Percentiles rank a stretch among this genome's conserved stretches.
Evolutionary conservation across 2,797 vertebrate genomes (phyloP).

Genomic region (Oryzias dopingdopingensis): DNA sequence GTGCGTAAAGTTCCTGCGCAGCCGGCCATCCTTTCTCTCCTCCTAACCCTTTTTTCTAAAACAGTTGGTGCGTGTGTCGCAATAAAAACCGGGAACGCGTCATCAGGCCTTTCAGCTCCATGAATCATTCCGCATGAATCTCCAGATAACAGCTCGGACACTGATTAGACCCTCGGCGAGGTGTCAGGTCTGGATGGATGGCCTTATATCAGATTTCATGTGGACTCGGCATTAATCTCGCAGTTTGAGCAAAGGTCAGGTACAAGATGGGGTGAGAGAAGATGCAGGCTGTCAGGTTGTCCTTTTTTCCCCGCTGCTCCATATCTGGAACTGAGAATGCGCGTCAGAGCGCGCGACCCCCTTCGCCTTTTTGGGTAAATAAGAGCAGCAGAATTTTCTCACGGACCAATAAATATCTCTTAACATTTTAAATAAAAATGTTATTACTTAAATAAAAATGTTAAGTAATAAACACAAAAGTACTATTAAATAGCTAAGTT

Average conservation of each 20-base stretch:
- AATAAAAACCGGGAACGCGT: background rate
- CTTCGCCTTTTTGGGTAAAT: too few species aligned
- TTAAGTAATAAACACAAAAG: too few species aligned
- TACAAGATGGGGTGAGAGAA: slow-evolving; percentile 58
- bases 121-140: slow-evolving; percentile 40
- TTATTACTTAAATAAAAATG: too few species aligned
- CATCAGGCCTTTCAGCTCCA: background rate
- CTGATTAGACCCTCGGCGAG: slow-evolving; percentile 51
- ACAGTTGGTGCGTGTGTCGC: background rate
- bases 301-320: background rate
- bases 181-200: slow-evolving; percentile 53
- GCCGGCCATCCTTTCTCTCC: background rate
- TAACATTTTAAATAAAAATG: too few species aligned
- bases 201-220: slow-evolving; percentile 48
- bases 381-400: too few species aligned
- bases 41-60: too few species aligned
- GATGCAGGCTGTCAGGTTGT: slow-evolving; percentile 39
- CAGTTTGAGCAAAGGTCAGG: slow-evolving; percentile 59
- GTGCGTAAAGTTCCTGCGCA: background rate
- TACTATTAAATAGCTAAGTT: too few species aligned
- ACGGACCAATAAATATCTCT: too few species aligned
- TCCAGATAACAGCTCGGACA: slow-evolving; percentile 43
- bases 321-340: too few species aligned
- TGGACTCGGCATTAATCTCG: slow-evolving; percentile 43
- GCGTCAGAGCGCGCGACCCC: too few species aligned